These are phyloP conservation scores for Isichthys henryi DNA, from an alignment of 2,113 vertebrate species.

Conservation along the genomic window DNA sequence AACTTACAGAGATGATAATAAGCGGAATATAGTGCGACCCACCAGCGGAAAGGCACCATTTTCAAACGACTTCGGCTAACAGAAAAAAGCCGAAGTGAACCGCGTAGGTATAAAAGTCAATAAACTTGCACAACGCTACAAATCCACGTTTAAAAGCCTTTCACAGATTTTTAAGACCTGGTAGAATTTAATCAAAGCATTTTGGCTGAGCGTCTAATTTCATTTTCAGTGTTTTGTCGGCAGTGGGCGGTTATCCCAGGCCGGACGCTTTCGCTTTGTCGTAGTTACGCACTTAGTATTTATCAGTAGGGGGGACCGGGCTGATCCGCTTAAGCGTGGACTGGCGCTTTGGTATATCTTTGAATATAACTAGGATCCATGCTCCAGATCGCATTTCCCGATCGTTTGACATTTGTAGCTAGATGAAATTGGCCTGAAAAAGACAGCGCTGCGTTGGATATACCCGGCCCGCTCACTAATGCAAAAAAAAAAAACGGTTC, in stretches of 20 bases:
- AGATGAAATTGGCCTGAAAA: not conserved
- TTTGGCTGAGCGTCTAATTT: not conserved
- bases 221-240: not conserved
- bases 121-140: not conserved
- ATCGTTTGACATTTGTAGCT: not conserved
- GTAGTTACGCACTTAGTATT: conserved; percentile 6
- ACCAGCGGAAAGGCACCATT: not conserved
- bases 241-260: not conserved
- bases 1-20: not conserved
- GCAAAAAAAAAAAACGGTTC: not conserved
- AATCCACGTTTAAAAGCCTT: not conserved
- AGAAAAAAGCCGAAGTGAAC: not conserved
- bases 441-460: not conserved
- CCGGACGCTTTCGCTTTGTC: not conserved
- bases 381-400: not conserved
- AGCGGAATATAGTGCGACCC: not conserved
- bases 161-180: not conserved
- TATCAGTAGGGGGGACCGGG: not conserved
- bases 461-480: not conserved
- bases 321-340: not conserved
- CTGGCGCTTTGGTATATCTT: not conserved
- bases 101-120: not conserved
- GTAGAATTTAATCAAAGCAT: not conserved
- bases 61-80: not conserved
- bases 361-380: not conserved